Evolutionary conservation across 2,888 invertebrate species (phyloP), one percentile per base, ranked within the genome.

Genomic region (Orchestes rusci): DNA sequence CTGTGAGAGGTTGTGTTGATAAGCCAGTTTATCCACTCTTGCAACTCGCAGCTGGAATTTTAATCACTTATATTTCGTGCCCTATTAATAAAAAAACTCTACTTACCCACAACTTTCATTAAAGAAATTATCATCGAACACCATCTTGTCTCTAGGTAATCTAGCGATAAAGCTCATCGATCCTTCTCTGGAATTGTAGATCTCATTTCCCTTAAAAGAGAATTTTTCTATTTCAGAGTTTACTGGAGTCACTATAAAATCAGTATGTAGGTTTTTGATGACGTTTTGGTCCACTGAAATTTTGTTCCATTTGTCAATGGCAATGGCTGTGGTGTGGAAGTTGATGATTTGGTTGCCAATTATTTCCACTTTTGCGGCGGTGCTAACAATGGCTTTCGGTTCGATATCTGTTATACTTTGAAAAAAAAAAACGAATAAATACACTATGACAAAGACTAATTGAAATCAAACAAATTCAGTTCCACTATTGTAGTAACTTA

Each of bases 291-390:
- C 75, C 56, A 85, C 74, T 34, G 67, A 64, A 18, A 84, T 69
- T 55, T 69, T 73, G 59, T 78, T 81, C 78, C 81, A 83, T 5
- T 77, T 74, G 27, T 75, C 72, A n/a, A 86, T 64, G 16, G 73
- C 71, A 42, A 85, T 74, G n/a, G 80, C 79, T 42, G 69, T 70
- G 7, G 72, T 67, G 41, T 71, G 70, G 28, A 85, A 71, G 34
- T 65, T 68, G 39, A 72, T 70, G 55, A 86, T 80, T 55, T 73
- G 72, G 63, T 79, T 80, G 60, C 77, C 73, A 47, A 70, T 64
- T 41, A 84, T 73, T 17, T 70, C 69, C 3, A 78, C 75, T 3
- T 71, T 72, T 3, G 77, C 82, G 3, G 78, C 76, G 2, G 78
- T 79, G 27, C 76, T 72, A 55, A 78, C 77, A 48, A 84, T 75